These are phyloP conservation scores for Molanna angustata DNA, from an alignment of 2,888 invertebrate genomes.

Conservation along the genomic window DNA sequence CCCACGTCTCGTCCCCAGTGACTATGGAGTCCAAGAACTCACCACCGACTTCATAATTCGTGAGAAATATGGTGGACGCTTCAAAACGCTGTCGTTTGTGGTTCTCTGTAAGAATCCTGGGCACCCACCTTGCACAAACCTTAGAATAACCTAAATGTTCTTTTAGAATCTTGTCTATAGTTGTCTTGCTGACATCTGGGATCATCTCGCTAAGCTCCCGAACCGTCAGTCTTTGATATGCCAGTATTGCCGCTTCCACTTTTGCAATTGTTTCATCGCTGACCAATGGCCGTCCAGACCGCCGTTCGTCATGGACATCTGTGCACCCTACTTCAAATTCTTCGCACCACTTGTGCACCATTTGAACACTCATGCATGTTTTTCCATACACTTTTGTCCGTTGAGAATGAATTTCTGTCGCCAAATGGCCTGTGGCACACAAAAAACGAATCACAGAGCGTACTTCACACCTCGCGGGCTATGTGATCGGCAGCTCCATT, in stretches of 20 bases:
- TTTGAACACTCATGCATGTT: no score
- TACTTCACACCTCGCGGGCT: no score
- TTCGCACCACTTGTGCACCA: no score
- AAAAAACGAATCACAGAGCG: no score
- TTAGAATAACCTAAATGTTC: constrained; percentile 9
- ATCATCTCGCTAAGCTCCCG: constrained; percentile 3
- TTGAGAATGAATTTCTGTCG: no score
- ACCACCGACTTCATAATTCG: background rate
- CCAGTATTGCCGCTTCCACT: constrained; percentile 3
- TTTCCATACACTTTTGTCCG: no score
- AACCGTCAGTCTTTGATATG: constrained; percentile 1
- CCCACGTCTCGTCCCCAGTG: constrained; percentile 8
- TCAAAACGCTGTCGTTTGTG: constrained; percentile 9
- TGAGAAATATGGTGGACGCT: constrained; percentile 2
- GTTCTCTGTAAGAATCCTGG: constrained; percentile 3
- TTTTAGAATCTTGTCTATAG: background rate
- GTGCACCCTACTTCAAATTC: no score
- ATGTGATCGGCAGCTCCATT: no score
- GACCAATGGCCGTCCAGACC: background rate
- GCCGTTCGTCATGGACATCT: constrained; percentile 6
- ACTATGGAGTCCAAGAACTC: constrained; percentile 12
- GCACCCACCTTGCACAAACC: constrained; percentile 14
- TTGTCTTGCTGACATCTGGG: constrained; percentile 3
- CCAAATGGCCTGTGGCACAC: no score
- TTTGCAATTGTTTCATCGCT: background rate